A percentile compares a stretch with the other conserved stretches of the same genome.
These are phyloP conservation scores for Orchesellides sinensis DNA, from an alignment of 2,888 invertebrate species.

Conservation along the genomic window DNA sequence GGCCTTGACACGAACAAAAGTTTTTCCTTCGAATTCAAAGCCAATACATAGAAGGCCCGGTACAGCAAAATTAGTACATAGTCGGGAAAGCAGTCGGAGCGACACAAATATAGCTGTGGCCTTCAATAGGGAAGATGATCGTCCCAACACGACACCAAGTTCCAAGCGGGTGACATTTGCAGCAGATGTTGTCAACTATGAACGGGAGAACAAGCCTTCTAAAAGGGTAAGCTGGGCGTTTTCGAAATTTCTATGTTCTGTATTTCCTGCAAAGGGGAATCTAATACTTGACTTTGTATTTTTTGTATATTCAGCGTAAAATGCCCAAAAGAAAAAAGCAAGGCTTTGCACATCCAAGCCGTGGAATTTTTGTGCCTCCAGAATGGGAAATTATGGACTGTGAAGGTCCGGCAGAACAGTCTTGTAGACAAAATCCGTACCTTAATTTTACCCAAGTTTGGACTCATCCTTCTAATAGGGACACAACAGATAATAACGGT, in stretches of 20 bases:
- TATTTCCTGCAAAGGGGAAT: too few relatives aligned
- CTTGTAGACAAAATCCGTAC: slow-evolving; percentile 56
- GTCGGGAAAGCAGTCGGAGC: too few relatives aligned
- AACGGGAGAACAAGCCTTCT: slow-evolving; percentile 68
- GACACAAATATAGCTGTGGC: neutral
- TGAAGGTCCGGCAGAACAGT: slow-evolving; percentile 27
- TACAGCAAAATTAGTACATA: too few relatives aligned
- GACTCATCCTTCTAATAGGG: slow-evolving; percentile 45
- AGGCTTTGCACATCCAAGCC: slow-evolving; percentile 62
- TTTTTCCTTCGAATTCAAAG: too few relatives aligned
- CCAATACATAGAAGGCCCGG: too few relatives aligned
- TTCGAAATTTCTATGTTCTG: neutral
- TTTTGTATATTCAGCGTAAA: slow-evolving; percentile 9
- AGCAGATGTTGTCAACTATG: slow-evolving; percentile 63
- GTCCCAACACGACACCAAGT: slow-evolving; percentile 21
- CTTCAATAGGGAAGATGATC: slow-evolving; percentile 1
- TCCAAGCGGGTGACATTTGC: slow-evolving; percentile 64
- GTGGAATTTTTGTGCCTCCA: slow-evolving; percentile 66
- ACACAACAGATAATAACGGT: slow-evolving; percentile 23
- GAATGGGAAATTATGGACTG: slow-evolving; percentile 49
- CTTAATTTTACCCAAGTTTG: slow-evolving; percentile 59
- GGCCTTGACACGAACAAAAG: neutral
- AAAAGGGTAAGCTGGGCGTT: slow-evolving; percentile 49
- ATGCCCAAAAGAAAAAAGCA: slow-evolving; percentile 46
- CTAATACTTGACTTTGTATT: neutral